Percentiles rank a stretch among this genome's conserved stretches.
Evolutionary conservation across 2,113 vertebrate species (phyloP).

Genomic region (Gnathonemus echidnorhynchus): DNA sequence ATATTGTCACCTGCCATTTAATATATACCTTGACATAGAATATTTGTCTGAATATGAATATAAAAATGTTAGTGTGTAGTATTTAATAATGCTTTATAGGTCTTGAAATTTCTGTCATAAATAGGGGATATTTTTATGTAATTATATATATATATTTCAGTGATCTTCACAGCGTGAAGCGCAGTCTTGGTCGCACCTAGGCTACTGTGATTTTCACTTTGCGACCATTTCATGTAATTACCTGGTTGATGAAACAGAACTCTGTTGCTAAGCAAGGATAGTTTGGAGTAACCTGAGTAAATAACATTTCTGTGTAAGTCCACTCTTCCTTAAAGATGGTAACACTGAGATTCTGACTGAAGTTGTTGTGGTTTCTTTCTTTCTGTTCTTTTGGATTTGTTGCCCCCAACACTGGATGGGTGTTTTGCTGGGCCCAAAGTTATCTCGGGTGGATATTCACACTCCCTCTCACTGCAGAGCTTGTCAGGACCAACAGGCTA

Average conservation of each 20-base stretch:
- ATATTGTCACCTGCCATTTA: neutral
- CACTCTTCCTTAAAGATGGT: neutral
- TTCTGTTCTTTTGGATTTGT: neutral
- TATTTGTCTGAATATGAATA: neutral
- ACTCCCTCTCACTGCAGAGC: slow-evolving; percentile 41
- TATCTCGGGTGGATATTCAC: slow-evolving; percentile 43
- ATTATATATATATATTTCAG: neutral
- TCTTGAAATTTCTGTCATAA: neutral
- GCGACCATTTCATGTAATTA: neutral
- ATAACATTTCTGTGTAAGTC: neutral
- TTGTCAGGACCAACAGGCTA: slow-evolving; percentile 48
- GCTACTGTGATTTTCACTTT: neutral
- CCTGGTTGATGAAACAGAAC: neutral
- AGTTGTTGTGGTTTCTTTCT: neutral
- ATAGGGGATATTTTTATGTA: neutral
- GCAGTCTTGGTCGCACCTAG: neutral
- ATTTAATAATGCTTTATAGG: neutral
- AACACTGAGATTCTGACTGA: neutral
- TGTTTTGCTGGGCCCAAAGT: slow-evolving; percentile 21
- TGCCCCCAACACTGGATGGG: neutral
- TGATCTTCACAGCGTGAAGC: neutral
- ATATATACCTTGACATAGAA: neutral
- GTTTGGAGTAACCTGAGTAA: neutral
- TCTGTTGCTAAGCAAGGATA: neutral
- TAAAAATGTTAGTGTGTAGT: neutral